Percentiles rank a stretch among this genome's conserved stretches.
Evolutionary conservation across 2,797 vertebrate genomes (phyloP).

Genomic region (Remorina albescens): DNA sequence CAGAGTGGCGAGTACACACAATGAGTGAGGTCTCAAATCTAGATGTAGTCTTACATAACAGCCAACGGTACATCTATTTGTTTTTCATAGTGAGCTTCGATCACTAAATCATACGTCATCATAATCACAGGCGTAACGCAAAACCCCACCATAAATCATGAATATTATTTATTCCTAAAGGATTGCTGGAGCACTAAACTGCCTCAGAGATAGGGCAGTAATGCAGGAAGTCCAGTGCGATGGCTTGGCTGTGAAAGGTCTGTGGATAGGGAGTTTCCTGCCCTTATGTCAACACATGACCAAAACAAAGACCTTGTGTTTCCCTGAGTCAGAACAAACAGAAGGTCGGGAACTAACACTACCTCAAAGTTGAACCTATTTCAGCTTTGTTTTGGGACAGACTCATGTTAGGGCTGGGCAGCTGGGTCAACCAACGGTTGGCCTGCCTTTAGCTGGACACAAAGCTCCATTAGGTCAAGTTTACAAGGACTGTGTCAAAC

Average conservation of each 20-base stretch:
- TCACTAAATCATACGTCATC: conserved; percentile 65
- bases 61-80: conserved; percentile 62
- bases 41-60: conserved; percentile 67
- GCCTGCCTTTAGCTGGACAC: conserved; percentile 46
- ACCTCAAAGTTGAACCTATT: conserved; percentile 47
- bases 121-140: conserved; percentile 64
- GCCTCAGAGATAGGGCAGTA: conserved; percentile 47
- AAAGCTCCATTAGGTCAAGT: conserved; percentile 58
- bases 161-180: conserved; percentile 60
- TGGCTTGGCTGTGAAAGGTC: conserved; percentile 55
- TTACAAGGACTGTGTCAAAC: conserved; percentile 62
- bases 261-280: conserved; percentile 71
- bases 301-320: conserved; percentile 74
- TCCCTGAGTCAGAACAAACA: conserved; percentile 56
- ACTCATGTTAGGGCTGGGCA: conserved; percentile 25
- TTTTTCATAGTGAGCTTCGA: conserved; percentile 45
- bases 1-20: conserved; percentile 73
- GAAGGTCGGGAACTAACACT: conserved; percentile 54
- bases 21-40: conserved; percentile 68
- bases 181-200: conserved; percentile 47
- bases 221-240: conserved; percentile 43
- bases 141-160: conserved; percentile 64
- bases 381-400: conserved; percentile 20
- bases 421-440: conserved; percentile 36
- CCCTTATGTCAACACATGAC: conserved; percentile 70